Evolutionary conservation across 2,797 vertebrate species (phyloP).

Genomic region (Ctenopoma kingsleyae): DNA sequence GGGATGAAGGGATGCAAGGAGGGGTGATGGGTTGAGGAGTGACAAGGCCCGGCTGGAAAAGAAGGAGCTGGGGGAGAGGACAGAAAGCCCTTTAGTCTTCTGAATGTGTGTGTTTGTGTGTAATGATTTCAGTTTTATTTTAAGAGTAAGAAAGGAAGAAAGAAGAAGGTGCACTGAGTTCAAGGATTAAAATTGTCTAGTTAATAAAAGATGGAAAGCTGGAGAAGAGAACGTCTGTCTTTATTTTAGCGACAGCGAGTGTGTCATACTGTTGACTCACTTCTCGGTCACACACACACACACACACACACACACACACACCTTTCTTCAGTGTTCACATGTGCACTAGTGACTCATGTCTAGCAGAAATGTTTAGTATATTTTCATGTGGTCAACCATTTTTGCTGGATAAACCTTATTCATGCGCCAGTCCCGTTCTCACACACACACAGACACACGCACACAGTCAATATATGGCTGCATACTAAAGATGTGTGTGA

Average conservation of each 20-base stretch:
- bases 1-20: slow-evolving; percentile 49
- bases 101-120: slow-evolving; percentile 16
- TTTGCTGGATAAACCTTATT: slow-evolving; percentile 49
- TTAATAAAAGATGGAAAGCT: slow-evolving; percentile 57
- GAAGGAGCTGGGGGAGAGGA: slow-evolving; percentile 36
- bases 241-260: slow-evolving; percentile 57
- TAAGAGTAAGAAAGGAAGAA: slow-evolving; percentile 28
- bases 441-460: slow-evolving; percentile 25
- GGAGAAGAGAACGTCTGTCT: slow-evolving; percentile 51
- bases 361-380: slow-evolving; percentile 67
- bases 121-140: slow-evolving; percentile 44
- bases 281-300: slow-evolving; percentile 32
- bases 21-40: slow-evolving; percentile 54
- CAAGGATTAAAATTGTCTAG: slow-evolving; percentile 51
- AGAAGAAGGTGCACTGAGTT: slow-evolving; percentile 57
- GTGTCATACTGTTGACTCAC: slow-evolving; percentile 68
- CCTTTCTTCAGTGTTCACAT: slow-evolving; percentile 48
- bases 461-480: slow-evolving; percentile 35
- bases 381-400: slow-evolving; percentile 80
- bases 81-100: slow-evolving; percentile 46
- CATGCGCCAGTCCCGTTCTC: slow-evolving; percentile 39
- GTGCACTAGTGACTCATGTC: slow-evolving; percentile 81
- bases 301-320: slow-evolving; percentile 41
- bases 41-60: slow-evolving; percentile 46
- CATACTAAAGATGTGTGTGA: slow-evolving; percentile 40